phyloP scores from a whole-genome alignment of 2,797 vertebrate species.

The Hylomyscus alleni region DNA sequence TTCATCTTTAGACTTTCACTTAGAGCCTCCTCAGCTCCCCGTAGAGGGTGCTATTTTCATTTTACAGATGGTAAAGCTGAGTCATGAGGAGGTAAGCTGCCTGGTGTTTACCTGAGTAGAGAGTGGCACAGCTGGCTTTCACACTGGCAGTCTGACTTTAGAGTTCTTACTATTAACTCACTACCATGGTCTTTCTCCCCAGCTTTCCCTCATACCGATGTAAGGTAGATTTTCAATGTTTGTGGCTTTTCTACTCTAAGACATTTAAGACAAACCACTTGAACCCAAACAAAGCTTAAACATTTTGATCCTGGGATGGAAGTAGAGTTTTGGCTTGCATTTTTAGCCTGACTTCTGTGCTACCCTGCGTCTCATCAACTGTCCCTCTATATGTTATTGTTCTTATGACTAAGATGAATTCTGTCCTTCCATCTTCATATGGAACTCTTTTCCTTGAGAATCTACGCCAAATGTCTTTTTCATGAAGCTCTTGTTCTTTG shows the following conservation, averaged over 20 bases:
- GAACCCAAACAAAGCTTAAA: background rate
- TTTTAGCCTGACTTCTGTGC: background rate
- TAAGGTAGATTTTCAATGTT: background rate
- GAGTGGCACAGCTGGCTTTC: background rate
- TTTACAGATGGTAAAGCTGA: background rate
- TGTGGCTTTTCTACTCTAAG: background rate
- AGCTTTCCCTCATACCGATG: background rate
- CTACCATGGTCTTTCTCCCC: background rate
- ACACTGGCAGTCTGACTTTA: background rate
- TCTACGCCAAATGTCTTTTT: background rate
- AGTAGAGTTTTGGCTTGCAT: background rate
- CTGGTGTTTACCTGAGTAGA: background rate
- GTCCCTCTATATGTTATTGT: background rate
- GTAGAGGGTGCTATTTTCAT: background rate
- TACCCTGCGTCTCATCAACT: background rate
- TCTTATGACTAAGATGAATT: background rate
- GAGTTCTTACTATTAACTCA: background rate
- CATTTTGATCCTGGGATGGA: background rate
- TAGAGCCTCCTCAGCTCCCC: background rate
- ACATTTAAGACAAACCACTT: background rate
- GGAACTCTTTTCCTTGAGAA: background rate
- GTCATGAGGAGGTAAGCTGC: background rate
- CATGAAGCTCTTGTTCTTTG: background rate
- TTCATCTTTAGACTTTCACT: background rate
- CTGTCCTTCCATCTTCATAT: background rate